A percentile compares a stretch with the other conserved stretches of the same genome.
Conservation (phyloP, 2,888 invertebrate genomes). For the Pheosia tremula region DNA sequence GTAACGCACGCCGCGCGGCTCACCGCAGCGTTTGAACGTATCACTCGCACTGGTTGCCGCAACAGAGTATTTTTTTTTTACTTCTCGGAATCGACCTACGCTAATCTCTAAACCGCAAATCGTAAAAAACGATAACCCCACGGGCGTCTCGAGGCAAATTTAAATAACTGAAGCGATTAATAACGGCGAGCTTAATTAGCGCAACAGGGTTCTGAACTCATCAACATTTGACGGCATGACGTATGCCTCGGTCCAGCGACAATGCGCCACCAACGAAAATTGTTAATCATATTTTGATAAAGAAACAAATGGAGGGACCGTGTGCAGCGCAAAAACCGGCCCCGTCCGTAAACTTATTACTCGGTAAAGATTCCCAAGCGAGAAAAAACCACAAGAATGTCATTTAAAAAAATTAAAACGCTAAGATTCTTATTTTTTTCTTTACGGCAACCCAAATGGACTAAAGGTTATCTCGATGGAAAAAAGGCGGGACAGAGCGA, state of each 20-base stretch:
- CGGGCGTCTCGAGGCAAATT: constrained; percentile 64
- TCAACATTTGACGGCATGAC: constrained; percentile 68
- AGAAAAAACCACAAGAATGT: constrained; percentile 83
- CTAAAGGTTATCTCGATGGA: constrained; percentile 82
- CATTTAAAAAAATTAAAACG: constrained; percentile 83
- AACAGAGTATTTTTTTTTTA: constrained; percentile 64
- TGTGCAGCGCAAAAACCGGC: constrained; percentile 72
- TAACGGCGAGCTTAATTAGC: constrained; percentile 72
- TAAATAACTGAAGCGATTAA: constrained; percentile 79
- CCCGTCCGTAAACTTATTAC: constrained; percentile 69
- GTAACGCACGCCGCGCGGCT: constrained; percentile 29
- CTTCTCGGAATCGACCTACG: constrained; percentile 74
- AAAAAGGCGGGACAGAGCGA: constrained; percentile 83
- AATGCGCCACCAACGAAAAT: constrained; percentile 58
- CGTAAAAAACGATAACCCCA: constrained; percentile 72
- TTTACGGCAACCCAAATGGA: constrained; percentile 79
- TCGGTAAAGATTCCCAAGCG: constrained; percentile 72
- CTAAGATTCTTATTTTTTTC: constrained; percentile 75
- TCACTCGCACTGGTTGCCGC: constrained; percentile 59
- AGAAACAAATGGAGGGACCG: constrained; percentile 60
- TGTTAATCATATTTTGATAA: constrained; percentile 57
- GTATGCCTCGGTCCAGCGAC: constrained; percentile 61
- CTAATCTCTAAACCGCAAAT: constrained; percentile 73
- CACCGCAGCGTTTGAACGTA: constrained; percentile 47
- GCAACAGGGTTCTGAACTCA: constrained; percentile 66